A percentile compares a stretch with the other conserved stretches of the same genome.
Conservation (phyloP, 2,113 vertebrate species). For the Rhynchomys soricoides region DNA sequence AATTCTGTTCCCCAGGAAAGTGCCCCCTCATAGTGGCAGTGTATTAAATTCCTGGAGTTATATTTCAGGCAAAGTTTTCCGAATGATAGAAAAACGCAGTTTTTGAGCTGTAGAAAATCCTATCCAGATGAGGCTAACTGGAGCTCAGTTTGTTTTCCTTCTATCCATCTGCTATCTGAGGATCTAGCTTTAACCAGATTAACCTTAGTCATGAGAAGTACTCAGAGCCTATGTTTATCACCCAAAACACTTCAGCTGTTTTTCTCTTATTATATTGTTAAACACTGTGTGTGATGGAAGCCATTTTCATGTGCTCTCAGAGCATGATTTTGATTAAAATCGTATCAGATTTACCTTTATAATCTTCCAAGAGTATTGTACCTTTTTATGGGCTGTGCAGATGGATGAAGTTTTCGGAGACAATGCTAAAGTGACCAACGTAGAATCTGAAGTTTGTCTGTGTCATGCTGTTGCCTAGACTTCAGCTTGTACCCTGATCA, state of each 20-base stretch:
- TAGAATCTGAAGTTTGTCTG: background rate
- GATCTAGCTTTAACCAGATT: background rate
- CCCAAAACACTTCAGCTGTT: background rate
- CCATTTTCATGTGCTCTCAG: background rate
- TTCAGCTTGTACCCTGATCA: background rate
- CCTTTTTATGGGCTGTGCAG: background rate
- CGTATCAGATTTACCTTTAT: background rate
- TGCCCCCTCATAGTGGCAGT: background rate
- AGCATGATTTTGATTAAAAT: slow-evolving; percentile 19
- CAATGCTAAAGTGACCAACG: background rate
- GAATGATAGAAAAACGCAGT: background rate
- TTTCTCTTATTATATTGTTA: background rate
- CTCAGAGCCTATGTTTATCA: background rate
- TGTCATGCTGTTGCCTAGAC: background rate
- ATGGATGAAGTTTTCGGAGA: background rate
- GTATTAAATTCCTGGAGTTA: background rate
- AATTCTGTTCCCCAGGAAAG: no score
- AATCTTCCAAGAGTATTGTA: background rate
- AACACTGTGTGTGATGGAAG: background rate
- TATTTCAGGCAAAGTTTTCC: background rate
- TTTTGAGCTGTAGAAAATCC: background rate
- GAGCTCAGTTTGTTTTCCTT: background rate
- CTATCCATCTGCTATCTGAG: background rate
- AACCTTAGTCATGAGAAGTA: background rate
- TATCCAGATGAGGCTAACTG: background rate